These are phyloP conservation scores for Spodoptera frugiperda DNA, from an alignment of 1,140 invertebrate genomes.

Conservation along the genomic window DNA sequence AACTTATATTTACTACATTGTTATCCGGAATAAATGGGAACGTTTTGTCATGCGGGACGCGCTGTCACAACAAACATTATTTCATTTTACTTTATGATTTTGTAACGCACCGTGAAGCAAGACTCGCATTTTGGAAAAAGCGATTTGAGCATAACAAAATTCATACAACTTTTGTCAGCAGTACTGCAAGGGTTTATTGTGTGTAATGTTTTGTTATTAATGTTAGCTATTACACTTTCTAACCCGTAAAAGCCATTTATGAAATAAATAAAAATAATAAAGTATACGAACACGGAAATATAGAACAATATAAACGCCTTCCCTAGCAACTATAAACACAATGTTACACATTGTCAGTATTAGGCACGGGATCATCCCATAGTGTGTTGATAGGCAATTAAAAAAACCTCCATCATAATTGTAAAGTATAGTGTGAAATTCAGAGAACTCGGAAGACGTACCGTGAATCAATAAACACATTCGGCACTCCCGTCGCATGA, in stretches of 20 bases:
- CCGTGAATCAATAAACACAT: constrained; percentile 80
- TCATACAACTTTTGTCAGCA: constrained; percentile 60
- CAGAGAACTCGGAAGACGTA: constrained; percentile 58
- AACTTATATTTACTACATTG: constrained; percentile 79
- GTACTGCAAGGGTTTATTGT: constrained; percentile 62
- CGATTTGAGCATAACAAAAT: constrained; percentile 73
- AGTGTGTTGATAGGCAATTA: constrained; percentile 46
- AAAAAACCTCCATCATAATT: constrained; percentile 50
- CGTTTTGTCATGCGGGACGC: constrained; percentile 80
- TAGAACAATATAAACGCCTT: neutral
- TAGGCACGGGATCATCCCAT: constrained; percentile 36
- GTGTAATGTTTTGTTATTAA: constrained; percentile 72
- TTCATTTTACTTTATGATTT: constrained; percentile 81
- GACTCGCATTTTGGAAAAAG: constrained; percentile 69
- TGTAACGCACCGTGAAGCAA: constrained; percentile 79
- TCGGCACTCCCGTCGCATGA: constrained; percentile 79
- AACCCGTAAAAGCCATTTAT: neutral
- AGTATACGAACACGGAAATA: neutral
- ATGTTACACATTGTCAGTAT: constrained; percentile 13
- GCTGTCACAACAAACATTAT: constrained; percentile 85
- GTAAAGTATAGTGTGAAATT: constrained; percentile 63
- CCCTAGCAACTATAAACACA: constrained; percentile 30
- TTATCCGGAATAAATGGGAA: constrained; percentile 78
- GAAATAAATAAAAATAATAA: constrained; percentile 16
- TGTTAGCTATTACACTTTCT: constrained; percentile 48